phyloP scores from a whole-genome alignment of 2,888 invertebrate genomes.

The Allacma fusca region DNA sequence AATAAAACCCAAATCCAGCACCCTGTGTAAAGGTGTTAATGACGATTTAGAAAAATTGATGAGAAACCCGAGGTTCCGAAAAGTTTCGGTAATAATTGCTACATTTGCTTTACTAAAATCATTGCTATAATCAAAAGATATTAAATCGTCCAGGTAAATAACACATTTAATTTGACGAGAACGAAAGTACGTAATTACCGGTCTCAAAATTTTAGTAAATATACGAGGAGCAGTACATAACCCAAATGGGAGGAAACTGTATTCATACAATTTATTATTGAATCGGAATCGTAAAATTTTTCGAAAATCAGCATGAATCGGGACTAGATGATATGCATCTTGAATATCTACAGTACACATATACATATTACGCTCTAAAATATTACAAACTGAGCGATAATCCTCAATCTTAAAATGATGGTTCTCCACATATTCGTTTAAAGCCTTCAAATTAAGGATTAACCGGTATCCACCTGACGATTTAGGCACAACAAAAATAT shows the following conservation, averaged over 20 bases:
- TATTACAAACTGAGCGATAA: too few species aligned
- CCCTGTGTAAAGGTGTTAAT: neutral
- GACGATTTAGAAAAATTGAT: constrained; percentile 22
- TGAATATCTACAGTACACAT: too few species aligned
- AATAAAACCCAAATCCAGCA: too few species aligned
- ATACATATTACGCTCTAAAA: too few species aligned
- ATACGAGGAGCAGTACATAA: constrained; percentile 38
- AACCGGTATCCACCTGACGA: constrained; percentile 34
- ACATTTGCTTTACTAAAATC: neutral
- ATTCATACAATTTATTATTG: constrained; percentile 1
- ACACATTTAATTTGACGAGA: constrained; percentile 34
- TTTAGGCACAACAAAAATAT: constrained; percentile 46
- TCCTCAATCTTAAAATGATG: constrained; percentile 51
- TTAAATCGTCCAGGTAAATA: constrained; percentile 45
- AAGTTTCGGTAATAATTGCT: neutral
- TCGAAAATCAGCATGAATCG: constrained; percentile 21
- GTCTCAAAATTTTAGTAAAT: constrained; percentile 46
- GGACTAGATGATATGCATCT: constrained; percentile 45
- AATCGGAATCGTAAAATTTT: constrained; percentile 45
- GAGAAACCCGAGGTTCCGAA: constrained; percentile 12
- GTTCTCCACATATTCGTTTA: constrained; percentile 41
- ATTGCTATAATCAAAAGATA: neutral
- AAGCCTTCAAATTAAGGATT: constrained; percentile 47
- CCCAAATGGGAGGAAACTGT: constrained; percentile 46
- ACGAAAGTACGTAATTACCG: constrained; percentile 26